Conservation (phyloP, 2,113 vertebrate species). For the Daubentonia madagascariensis region DNA sequence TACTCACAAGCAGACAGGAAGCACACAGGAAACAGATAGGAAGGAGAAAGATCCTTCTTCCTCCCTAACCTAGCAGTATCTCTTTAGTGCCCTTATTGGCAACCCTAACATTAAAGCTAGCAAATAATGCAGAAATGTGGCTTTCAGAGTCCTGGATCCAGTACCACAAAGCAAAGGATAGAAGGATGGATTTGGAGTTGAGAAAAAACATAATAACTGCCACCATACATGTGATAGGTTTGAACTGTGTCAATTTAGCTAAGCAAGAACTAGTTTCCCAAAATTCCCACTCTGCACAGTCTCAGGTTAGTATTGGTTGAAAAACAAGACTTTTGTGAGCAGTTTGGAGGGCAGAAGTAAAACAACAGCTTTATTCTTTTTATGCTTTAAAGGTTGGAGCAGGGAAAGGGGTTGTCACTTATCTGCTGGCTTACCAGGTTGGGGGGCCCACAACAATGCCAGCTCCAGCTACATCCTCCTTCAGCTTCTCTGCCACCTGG, state of each 20-base stretch:
- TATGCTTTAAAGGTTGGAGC: background rate
- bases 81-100: background rate
- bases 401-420: background rate
- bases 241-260: background rate
- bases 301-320: background rate
- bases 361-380: background rate
- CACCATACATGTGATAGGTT: background rate
- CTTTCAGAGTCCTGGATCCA: background rate
- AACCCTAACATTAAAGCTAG: background rate
- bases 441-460: background rate
- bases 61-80: background rate
- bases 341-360: background rate
- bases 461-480: background rate
- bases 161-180: background rate
- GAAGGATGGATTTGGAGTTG: background rate
- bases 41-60: background rate
- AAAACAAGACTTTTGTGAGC: background rate
- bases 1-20: background rate
- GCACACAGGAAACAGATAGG: background rate
- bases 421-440: background rate
- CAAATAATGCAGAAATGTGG: background rate
- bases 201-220: background rate
- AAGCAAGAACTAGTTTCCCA: background rate
- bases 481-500: background rate
- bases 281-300: background rate